phyloP scores from a whole-genome alignment of 53 echinoderm and acorn worm genomes.

The Temnopleurus reevesii region DNA sequence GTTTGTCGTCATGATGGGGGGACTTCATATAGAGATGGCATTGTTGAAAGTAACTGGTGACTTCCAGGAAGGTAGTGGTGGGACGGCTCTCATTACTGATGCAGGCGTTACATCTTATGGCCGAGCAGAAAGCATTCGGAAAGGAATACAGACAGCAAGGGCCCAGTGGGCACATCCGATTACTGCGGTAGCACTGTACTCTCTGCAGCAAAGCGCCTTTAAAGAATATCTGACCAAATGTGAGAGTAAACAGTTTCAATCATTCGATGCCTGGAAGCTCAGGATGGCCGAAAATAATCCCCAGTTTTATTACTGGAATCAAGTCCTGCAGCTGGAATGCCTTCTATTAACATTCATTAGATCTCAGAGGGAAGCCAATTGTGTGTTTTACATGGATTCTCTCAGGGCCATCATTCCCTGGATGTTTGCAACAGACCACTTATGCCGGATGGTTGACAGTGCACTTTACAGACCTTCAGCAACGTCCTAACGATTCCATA shows the following conservation, averaged over 20 bases:
- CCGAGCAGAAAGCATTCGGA: conserved; percentile 19
- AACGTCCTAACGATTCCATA: too few relatives aligned
- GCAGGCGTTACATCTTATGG: conserved; percentile 48
- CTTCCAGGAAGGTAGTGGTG: conserved; percentile 34
- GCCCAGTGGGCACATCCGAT: too few relatives aligned
- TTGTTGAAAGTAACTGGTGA: conserved; percentile 32
- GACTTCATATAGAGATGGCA: conserved; percentile 51
- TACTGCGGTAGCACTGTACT: too few relatives aligned
- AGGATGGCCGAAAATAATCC: conserved; percentile 19
- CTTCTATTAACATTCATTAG: too few relatives aligned
- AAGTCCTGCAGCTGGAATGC: too few relatives aligned
- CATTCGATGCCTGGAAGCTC: neutral
- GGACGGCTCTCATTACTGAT: conserved; percentile 26
- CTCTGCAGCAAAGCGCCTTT: too few relatives aligned
- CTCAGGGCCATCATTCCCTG: conserved; percentile 30
- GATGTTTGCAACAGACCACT: conserved; percentile 49
- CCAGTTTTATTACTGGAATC: conserved; percentile 60
- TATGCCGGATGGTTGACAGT: conserved; percentile 58
- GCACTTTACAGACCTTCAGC: too few relatives aligned
- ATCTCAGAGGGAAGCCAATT: too few relatives aligned
- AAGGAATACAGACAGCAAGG: conserved; percentile 13
- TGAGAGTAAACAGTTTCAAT: neutral
- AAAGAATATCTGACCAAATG: too few relatives aligned
- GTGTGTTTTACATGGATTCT: conserved; percentile 11
- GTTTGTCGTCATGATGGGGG: conserved; percentile 56